These are phyloP conservation scores for Apis laboriosa DNA, from an alignment of 1,140 invertebrate species.

Conservation along the genomic window DNA sequence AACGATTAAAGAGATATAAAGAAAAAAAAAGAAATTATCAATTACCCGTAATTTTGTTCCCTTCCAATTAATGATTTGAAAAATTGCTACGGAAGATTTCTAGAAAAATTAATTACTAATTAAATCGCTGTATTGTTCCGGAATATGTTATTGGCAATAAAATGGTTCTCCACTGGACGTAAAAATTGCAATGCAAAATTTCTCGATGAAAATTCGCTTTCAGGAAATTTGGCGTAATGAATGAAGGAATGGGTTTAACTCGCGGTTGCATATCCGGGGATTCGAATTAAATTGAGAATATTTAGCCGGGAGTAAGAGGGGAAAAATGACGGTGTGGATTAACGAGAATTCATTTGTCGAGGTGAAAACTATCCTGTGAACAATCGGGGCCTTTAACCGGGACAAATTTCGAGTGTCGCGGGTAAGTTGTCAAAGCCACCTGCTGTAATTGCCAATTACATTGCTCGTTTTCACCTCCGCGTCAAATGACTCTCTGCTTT, in stretches of 20 bases:
- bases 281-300: slow-evolving; percentile 39
- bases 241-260: not conserved
- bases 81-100: not conserved
- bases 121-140: not conserved
- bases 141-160: not conserved
- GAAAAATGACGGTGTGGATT: slow-evolving; percentile 47
- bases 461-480: slow-evolving; percentile 35
- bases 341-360: slow-evolving; percentile 57
- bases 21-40: too few species aligned
- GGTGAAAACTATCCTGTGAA: slow-evolving; percentile 35
- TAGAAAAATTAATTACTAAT: too few species aligned
- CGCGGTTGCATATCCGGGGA: not conserved
- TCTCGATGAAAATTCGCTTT: slow-evolving; percentile 24
- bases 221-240: not conserved
- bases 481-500: slow-evolving; percentile 43
- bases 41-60: too few species aligned
- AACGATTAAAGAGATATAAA: too few species aligned
- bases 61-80: too few species aligned
- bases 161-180: not conserved
- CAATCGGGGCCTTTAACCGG: slow-evolving; percentile 48
- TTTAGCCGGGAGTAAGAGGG: not conserved
- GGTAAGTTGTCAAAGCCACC: slow-evolving; percentile 55
- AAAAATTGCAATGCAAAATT: not conserved
- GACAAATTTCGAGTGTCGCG: slow-evolving; percentile 50
- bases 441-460: slow-evolving; percentile 67